phyloP scores from a whole-genome alignment of 2,113 vertebrate species.

The Pluvialis apricaria region DNA sequence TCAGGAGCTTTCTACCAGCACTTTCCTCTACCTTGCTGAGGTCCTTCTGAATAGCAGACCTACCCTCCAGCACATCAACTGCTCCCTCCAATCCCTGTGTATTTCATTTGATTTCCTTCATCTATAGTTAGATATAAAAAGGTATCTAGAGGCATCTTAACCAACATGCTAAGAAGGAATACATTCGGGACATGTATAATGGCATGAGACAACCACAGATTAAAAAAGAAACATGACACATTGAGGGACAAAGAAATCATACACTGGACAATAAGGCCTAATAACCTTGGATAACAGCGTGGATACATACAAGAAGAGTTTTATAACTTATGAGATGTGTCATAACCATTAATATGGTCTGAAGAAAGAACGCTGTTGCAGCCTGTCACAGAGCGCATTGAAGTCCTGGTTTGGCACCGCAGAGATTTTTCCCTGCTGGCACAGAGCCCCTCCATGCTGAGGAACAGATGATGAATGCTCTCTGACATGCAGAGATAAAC shows the following conservation, averaged over 20 bases:
- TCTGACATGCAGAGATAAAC: background rate
- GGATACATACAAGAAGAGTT: background rate
- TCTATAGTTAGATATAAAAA: background rate
- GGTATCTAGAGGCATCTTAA: background rate
- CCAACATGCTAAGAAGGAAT: background rate
- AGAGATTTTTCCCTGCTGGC: conserved; percentile 12
- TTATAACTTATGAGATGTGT: background rate
- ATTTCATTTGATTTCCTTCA: background rate
- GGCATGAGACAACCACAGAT: background rate
- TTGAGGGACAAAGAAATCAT: background rate
- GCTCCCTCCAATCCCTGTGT: background rate
- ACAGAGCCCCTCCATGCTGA: background rate
- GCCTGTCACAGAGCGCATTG: background rate
- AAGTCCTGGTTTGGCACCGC: conserved; percentile 4
- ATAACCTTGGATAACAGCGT: background rate
- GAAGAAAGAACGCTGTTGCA: background rate
- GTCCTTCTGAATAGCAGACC: background rate
- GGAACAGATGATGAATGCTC: conserved; percentile 27
- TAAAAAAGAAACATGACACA: conserved; percentile 3
- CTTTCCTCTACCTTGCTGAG: background rate
- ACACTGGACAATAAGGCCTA: background rate
- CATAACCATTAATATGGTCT: background rate
- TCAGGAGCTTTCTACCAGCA: background rate
- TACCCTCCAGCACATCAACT: background rate
- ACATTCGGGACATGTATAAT: background rate